Evolutionary conservation across 1,140 invertebrate genomes (phyloP), one percentile per base, ranked within the genome.

Genomic region (Aphaenogaster floridana): DNA sequence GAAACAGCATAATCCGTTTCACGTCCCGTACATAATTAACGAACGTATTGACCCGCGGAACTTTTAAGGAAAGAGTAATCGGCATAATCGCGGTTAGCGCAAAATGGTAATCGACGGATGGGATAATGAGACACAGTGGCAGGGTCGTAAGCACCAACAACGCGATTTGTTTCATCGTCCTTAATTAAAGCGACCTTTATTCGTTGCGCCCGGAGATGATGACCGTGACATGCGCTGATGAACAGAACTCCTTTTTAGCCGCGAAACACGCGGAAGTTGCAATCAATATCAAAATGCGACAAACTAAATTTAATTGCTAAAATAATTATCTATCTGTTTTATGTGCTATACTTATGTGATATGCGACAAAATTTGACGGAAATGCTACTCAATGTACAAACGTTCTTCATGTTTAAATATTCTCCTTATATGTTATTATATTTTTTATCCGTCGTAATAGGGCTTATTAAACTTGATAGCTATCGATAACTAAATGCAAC

Each of bases 131-230:
- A 21, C 36, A 39, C 50, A 6, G 28, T 21, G 50, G 6, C 28
- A 28, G 34, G 15, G 11, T 80, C 63, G 36, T 54, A 69, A 69
- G 13, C n/a, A 54, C 9, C 61, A 80, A 68, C 63, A 80, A 80
- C 7, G 48, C 28, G 17, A 72, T 69, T 81, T 69, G 52, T 57
- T 28, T 61, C 28, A 72, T 81, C 52, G 66, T n/a, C 3, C 68
- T 72, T 34, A 59, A 83, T 83, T 83, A 83, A 83, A 83, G 52
- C 42, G 42, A 83, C 79, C 52, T 81, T 81, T 72, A 45, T 71
- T 81, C 36, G 8, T 57, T 54, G 28, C 54, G 36, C 61, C 61
- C 64, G 17, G 5, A 57, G 39, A 6, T 57, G 21, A 81, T 21
- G 63, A 45, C 8, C 50, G 21, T 71, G 52, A 71, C 11, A 64